These are phyloP conservation scores for Taeniopygia guttata DNA, from an alignment of 2,797 vertebrate species.

Conservation along the genomic window DNA sequence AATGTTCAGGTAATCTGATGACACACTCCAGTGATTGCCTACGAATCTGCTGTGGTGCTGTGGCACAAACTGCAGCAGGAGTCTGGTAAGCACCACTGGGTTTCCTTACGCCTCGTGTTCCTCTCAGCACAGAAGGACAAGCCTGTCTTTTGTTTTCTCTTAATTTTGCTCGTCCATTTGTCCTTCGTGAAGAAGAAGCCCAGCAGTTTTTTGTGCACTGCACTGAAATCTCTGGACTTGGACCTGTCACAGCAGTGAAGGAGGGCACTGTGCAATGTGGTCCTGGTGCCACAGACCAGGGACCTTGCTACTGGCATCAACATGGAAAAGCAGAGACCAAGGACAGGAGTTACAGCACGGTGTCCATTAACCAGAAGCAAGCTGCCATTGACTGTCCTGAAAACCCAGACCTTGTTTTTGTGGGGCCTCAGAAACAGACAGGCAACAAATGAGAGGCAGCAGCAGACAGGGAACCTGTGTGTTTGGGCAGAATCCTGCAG, in stretches of 20 bases:
- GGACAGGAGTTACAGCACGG: rapidly evolving
- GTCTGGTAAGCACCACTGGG: neutral
- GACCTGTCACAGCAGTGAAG: neutral
- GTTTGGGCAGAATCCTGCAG: neutral
- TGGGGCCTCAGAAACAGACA: neutral
- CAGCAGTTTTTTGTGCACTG: neutral
- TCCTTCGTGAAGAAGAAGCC: neutral
- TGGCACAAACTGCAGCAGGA: neutral
- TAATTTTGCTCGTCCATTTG: neutral
- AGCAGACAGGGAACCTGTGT: neutral
- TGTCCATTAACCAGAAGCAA: rapidly evolving
- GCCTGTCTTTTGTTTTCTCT: neutral
- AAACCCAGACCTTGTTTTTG: neutral
- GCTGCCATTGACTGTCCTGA: neutral
- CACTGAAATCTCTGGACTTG: neutral
- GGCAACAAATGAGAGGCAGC: rapidly evolving
- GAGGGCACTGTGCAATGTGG: rapidly evolving
- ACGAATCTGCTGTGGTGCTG: rapidly evolving
- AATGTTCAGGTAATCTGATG: neutral
- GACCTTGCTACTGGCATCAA: rapidly evolving
- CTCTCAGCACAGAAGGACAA: neutral
- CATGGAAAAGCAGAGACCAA: neutral
- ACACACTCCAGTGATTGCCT: neutral
- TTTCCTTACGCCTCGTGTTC: neutral
- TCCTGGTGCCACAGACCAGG: neutral